Evolutionary conservation across 2,113 vertebrate genomes (phyloP).

Genomic region (Corythornis madagascariensis): DNA sequence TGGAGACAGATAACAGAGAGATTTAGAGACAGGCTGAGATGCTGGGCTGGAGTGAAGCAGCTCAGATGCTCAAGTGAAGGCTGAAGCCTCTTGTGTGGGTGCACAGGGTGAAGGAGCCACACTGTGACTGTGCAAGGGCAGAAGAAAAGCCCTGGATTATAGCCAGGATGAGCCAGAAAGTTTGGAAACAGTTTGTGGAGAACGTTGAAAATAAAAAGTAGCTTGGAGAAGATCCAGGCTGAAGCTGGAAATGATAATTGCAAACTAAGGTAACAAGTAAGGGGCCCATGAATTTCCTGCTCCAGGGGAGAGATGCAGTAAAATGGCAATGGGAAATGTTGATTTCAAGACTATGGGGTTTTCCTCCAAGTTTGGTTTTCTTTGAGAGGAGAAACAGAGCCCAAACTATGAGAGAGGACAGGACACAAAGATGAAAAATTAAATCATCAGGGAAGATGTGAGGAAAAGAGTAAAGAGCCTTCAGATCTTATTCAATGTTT

Average conservation of each 20-base stretch:
- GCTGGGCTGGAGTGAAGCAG: neutral
- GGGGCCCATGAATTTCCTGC: neutral
- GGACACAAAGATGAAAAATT: neutral
- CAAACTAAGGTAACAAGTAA: neutral
- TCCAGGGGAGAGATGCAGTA: neutral
- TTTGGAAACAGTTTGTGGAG: neutral
- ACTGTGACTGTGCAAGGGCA: neutral
- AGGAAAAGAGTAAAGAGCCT: neutral
- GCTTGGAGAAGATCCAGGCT: neutral
- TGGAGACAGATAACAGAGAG: neutral
- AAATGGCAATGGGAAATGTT: neutral
- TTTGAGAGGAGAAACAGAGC: neutral
- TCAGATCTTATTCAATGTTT: constrained; percentile 31
- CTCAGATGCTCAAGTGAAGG: rapidly evolving
- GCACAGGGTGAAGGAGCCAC: neutral
- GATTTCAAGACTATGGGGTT: neutral
- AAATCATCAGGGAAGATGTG: neutral
- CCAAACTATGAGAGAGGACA: neutral
- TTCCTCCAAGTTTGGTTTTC: neutral
- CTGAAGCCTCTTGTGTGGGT: neutral
- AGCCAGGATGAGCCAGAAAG: neutral
- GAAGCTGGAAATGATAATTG: neutral
- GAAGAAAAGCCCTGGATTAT: neutral
- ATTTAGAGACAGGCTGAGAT: neutral
- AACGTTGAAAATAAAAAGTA: neutral